phyloP scores from a whole-genome alignment of 2,888 invertebrate species.

The Auanema freiburgensis region DNA sequence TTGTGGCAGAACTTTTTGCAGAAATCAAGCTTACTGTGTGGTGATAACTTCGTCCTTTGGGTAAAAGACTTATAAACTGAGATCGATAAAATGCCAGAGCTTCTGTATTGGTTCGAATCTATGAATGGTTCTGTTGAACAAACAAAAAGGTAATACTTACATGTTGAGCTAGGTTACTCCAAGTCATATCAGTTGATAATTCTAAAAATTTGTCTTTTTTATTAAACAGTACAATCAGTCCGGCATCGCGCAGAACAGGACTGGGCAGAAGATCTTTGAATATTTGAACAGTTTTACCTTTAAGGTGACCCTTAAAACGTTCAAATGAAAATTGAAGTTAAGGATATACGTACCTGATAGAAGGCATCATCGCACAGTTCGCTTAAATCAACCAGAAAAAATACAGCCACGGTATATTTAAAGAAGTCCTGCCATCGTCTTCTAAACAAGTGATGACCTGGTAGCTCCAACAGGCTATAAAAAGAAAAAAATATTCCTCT shows the following conservation, averaged over 20 bases:
- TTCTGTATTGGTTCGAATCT: conserved; percentile 8
- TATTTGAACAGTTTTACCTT: conserved; percentile 36
- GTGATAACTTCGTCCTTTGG: conserved; percentile 27
- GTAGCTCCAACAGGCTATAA: conserved; percentile 42
- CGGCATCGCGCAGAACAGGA: conserved; percentile 19
- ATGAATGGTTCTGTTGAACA: background rate
- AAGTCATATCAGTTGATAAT: conserved; percentile 31
- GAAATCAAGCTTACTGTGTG: conserved; percentile 24
- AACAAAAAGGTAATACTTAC: conserved; percentile 13
- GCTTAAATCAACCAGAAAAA: conserved; percentile 44
- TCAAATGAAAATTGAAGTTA: background rate
- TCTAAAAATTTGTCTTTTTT: conserved; percentile 39
- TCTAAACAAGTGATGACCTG: conserved; percentile 48
- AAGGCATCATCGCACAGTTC: conserved; percentile 43
- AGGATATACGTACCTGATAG: conserved; percentile 31
- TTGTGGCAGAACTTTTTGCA: conserved; percentile 7
- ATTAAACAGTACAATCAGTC: conserved; percentile 34
- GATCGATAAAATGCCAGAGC: conserved; percentile 32
- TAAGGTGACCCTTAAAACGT: conserved; percentile 36
- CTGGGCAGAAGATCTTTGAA: conserved; percentile 26
- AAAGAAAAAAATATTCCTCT: background rate
- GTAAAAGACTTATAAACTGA: conserved; percentile 26
- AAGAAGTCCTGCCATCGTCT: conserved; percentile 34
- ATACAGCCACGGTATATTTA: conserved; percentile 26
- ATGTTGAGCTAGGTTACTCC: conserved; percentile 30